A percentile compares a stretch with the other conserved stretches of the same genome.
Conservation (phyloP, 2,113 vertebrate species). For the Mustelus asterias region DNA sequence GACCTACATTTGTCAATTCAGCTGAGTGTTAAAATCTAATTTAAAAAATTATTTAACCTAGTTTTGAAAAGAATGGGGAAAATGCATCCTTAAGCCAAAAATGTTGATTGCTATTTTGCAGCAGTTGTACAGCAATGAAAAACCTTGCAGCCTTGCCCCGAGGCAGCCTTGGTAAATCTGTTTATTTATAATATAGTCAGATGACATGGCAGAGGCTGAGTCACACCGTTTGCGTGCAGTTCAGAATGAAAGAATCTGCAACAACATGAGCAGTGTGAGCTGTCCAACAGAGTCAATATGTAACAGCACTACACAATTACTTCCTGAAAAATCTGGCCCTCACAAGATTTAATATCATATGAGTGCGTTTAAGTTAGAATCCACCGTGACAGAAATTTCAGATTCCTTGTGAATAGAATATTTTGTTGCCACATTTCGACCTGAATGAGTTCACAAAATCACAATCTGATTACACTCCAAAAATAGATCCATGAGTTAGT, state of each 20-base stretch:
- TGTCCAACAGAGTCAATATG: neutral
- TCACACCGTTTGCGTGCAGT: neutral
- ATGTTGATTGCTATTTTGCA: neutral
- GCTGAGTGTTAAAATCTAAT: neutral
- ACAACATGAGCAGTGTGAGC: neutral
- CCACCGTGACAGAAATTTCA: neutral
- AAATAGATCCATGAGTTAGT: neutral
- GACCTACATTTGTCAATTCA: neutral
- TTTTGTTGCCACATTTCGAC: neutral
- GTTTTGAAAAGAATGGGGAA: neutral
- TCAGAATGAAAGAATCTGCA: neutral
- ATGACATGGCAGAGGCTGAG: neutral
- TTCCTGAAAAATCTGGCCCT: neutral
- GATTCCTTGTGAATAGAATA: neutral
- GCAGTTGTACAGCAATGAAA: neutral
- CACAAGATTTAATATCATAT: neutral
- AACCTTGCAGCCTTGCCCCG: neutral
- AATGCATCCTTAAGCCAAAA: neutral
- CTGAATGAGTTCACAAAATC: neutral
- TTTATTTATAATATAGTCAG: constrained; percentile 11
- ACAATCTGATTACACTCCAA: neutral
- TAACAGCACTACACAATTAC: neutral
- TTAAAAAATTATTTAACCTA: neutral
- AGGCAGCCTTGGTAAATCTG: neutral
- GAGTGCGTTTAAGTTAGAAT: neutral